Evolutionary conservation across 2,888 invertebrate genomes (phyloP), one percentile per base, ranked within the genome.

Genomic region (Chorisops tibialis): DNA sequence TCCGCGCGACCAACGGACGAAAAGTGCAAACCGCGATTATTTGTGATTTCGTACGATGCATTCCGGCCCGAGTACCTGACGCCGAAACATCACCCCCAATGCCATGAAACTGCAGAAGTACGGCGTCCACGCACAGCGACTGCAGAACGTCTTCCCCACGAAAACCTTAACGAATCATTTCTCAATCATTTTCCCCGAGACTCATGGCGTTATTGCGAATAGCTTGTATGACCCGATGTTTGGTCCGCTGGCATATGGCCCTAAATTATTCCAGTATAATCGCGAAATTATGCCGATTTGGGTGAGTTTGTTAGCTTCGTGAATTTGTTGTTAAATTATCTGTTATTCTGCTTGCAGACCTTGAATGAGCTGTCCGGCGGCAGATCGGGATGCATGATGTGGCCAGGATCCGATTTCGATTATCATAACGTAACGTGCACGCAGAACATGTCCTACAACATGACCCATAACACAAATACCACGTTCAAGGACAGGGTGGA

Each of bases 161-260:
- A 87, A 86, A 75, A 89, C 89, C 1, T 86, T 86, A 70, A 86
- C 88, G 0, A 89, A 89, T 76, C 89, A 89, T 75, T 85, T 85
- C 70, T 82, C 86, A 0, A 85, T 89, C 60, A 73, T 86, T 54
- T 86, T 84, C 70, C 80, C 85, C 1, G 87, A 87, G 73, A 79
- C 76, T 14, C 89, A 89, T 74, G 89, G 88, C 0, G 84, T 89
- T 30, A 7, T 30, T 5, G 30, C 30, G 7, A 30, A 9, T 30
- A 9, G 9, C 9, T 30, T 30, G 30, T 30, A 7, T 24, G 24
- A 24, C 7, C 9, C 9, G 30, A 30, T 30, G 7, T 5, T 30
- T 9, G 30, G 9, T 30, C 3, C 9, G 4, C 30, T 30, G 9
- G 5, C 9, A 5, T 2, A 30, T 7, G 24, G 24, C 38, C 74